These are phyloP conservation scores for Rhysida immarginata DNA, from an alignment of 1,140 invertebrate genomes.

Conservation along the genomic window DNA sequence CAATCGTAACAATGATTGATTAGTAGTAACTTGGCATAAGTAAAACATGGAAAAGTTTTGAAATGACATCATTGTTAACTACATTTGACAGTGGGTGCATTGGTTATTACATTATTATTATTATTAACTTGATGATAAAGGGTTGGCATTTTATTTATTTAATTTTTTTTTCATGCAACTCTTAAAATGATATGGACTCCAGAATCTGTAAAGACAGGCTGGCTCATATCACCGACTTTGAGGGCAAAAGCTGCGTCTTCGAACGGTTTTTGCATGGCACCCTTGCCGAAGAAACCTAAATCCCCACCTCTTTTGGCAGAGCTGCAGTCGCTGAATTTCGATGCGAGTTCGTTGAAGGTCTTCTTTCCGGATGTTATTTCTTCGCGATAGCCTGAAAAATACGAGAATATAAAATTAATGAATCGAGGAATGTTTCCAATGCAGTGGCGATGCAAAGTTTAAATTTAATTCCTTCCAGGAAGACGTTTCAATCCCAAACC, in stretches of 20 bases:
- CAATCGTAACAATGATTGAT: no score
- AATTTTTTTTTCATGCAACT: constrained; percentile 66
- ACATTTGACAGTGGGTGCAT: no score
- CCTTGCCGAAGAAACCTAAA: constrained; percentile 79
- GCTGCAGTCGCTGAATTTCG: constrained; percentile 87
- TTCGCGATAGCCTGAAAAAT: constrained; percentile 50
- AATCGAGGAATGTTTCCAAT: no score
- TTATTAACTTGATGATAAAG: no score
- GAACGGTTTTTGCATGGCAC: constrained; percentile 93
- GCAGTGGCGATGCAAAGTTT: no score
- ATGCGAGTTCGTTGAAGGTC: constrained; percentile 72
- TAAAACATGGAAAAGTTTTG: no score
- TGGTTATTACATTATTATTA: no score
- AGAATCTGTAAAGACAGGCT: constrained; percentile 86
- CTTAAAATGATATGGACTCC: constrained; percentile 90
- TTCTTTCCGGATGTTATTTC: constrained; percentile 62
- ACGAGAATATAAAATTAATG: background rate
- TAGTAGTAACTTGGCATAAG: no score
- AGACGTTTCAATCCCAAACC: no score
- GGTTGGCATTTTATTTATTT: no score
- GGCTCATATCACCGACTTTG: constrained; percentile 81
- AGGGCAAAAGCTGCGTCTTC: constrained; percentile 89
- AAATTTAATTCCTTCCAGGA: no score
- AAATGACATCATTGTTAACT: no score
- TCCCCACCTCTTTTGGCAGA: constrained; percentile 90